Conservation (phyloP, 2,888 invertebrate species). For the Phytoseiulus persimilis region DNA sequence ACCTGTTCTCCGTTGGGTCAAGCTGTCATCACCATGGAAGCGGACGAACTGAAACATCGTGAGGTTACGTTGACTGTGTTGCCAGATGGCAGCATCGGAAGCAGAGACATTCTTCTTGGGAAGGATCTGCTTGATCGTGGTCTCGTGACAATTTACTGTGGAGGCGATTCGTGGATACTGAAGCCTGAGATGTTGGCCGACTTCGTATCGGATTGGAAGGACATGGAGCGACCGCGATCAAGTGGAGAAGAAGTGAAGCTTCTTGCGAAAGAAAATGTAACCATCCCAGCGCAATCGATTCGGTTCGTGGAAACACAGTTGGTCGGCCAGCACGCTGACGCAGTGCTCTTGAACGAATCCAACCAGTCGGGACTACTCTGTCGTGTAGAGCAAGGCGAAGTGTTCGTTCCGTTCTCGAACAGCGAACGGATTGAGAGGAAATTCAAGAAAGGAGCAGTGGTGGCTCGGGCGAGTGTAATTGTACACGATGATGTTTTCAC, state of each 20-base stretch:
- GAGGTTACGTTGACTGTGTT: neutral
- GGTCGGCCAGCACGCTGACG: neutral
- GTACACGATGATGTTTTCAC: neutral
- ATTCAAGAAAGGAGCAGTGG: neutral
- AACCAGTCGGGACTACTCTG: neutral
- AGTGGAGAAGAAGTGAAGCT: neutral
- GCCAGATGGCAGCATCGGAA: neutral
- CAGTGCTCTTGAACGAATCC: neutral
- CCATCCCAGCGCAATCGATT: neutral
- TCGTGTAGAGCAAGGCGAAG: neutral
- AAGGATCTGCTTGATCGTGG: neutral
- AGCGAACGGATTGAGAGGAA: neutral
- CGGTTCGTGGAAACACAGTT: neutral
- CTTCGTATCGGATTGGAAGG: no score
- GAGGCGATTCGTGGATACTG: no score
- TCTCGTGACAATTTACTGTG: neutral
- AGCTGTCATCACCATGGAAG: neutral
- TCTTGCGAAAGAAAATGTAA: neutral
- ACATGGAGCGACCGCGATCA: no score
- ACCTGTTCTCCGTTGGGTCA: neutral
- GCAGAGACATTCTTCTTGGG: neutral
- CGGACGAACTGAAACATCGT: neutral
- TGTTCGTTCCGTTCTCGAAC: neutral
- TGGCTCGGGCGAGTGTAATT: neutral
- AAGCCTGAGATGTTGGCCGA: no score